phyloP scores from a whole-genome alignment of 2,797 vertebrate genomes.

The Heteromormyrus szaboi region DNA sequence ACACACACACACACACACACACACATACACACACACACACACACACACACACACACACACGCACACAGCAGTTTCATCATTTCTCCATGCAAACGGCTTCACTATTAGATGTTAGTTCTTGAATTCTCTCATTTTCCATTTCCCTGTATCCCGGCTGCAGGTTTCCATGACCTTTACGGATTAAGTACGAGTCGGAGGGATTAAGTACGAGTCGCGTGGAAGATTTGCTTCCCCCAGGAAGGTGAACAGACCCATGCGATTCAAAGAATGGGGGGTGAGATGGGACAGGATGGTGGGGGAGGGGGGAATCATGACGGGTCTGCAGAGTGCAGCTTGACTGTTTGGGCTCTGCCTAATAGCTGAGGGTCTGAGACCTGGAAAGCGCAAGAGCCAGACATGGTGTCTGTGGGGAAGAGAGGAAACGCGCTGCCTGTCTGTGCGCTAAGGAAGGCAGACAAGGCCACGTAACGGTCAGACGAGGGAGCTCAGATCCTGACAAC shows the following conservation, averaged over 20 bases:
- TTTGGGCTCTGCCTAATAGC: background rate
- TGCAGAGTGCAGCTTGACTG: background rate
- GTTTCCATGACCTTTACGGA: background rate
- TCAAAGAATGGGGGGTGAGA: background rate
- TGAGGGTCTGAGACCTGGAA: background rate
- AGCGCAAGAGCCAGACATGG: background rate
- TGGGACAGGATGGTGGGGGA: too few relatives aligned
- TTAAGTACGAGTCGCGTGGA: background rate
- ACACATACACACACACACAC: background rate
- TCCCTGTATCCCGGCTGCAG: background rate
- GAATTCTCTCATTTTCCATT: background rate
- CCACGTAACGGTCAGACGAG: background rate
- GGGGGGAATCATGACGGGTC: background rate
- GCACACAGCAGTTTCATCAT: background rate
- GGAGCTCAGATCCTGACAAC: background rate
- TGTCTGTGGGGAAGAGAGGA: background rate
- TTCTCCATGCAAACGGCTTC: background rate
- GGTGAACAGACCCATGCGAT: background rate
- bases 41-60: background rate
- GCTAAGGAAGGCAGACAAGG: background rate
- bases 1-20: too few relatives aligned
- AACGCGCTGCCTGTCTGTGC: background rate
- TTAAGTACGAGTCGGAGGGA: background rate
- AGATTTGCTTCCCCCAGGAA: background rate
- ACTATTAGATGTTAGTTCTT: background rate